phyloP scores from a whole-genome alignment of 2,113 vertebrate genomes.

The Prolemur simus region DNA sequence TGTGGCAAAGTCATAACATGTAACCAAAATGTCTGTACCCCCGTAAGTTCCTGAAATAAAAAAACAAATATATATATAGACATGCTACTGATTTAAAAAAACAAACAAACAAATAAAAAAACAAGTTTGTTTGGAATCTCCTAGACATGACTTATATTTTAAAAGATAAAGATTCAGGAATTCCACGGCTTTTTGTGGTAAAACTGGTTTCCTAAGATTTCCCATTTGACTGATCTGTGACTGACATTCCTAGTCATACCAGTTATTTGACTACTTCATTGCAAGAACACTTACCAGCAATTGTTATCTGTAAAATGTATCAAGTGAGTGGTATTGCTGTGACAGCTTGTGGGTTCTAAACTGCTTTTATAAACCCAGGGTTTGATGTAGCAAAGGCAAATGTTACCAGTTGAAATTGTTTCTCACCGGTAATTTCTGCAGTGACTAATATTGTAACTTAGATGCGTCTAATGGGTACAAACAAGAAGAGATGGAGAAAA shows the following conservation, averaged over 20 bases:
- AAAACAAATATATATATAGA: too few species aligned
- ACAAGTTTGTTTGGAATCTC: neutral
- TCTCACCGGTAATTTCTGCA: slow-evolving; percentile 21
- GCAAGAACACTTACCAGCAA: slow-evolving; percentile 73
- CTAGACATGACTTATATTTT: neutral
- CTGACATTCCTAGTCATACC: slow-evolving; percentile 63
- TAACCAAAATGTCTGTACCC: too few species aligned
- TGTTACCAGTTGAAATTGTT: slow-evolving; percentile 46
- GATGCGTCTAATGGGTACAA: neutral
- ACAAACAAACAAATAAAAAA: too few species aligned
- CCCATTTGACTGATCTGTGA: slow-evolving; percentile 68
- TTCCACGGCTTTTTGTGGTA: neutral
- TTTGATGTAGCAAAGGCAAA: slow-evolving; percentile 74
- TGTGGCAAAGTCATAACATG: too few species aligned
- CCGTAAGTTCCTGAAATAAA: too few species aligned
- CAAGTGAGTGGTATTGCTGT: slow-evolving; percentile 70
- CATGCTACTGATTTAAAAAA: too few species aligned
- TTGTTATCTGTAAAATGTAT: slow-evolving; percentile 70
- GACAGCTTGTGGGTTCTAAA: slow-evolving; percentile 73
- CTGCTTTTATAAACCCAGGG: slow-evolving; percentile 61
- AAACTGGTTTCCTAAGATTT: slow-evolving; percentile 65
- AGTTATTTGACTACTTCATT: slow-evolving; percentile 62
- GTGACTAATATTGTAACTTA: neutral
- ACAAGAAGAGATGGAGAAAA: neutral
- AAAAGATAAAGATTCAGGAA: slow-evolving; percentile 12